Base-by-base conservation (phyloP, 2,797 vertebrate genomes). In the Danio albolineatus region DNA sequence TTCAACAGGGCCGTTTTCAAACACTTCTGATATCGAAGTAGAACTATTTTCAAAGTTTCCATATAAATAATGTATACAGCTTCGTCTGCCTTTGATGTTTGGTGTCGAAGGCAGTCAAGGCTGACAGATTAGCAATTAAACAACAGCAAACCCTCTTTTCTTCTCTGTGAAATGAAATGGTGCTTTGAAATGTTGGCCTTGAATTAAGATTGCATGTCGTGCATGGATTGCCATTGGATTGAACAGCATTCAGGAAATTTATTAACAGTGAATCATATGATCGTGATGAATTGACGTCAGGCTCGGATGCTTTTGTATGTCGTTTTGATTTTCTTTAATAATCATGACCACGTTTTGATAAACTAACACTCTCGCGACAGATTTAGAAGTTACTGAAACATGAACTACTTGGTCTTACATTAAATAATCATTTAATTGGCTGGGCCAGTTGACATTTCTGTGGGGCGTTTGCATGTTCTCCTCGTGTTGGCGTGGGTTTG, bases 31-130 rank as follows among this genome's bases (percentile, higher is more conserved):
- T 44, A 10, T n/a, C 28, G 49, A 44, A 28, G 46, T 43, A 14
- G 17, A 49, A 76, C 70, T 66, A 19, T 36, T 51, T 5, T 28
- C 7, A 12, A 51, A 57, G 60, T 13, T 12, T n/a, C 13, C n/a
- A 41, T 76, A 53, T 82, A 46, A 82, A 74, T 78, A 46, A 80
- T 80, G 69, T 16, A 65, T 56, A 64, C 9, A 44, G 39, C 21
- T n/a, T 9, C 14, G 48, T 57, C 46, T 13, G 43, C 36, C 54
- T 78, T 73, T 80, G 61, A 77, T 75, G 80, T 66, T 53, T 62
- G 65, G 51, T 74, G 69, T 44, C 71, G 14, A 53, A 44, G 54
- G 46, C 49, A 76, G 57, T 56, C 57, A 76, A 57, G 65, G 21
- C 14, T 71, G 38, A 41, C 43, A 44, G 49, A 61, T 78, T 46